These are phyloP conservation scores for Albula goreensis DNA, from an alignment of 2,113 vertebrate genomes.

Conservation along the genomic window DNA sequence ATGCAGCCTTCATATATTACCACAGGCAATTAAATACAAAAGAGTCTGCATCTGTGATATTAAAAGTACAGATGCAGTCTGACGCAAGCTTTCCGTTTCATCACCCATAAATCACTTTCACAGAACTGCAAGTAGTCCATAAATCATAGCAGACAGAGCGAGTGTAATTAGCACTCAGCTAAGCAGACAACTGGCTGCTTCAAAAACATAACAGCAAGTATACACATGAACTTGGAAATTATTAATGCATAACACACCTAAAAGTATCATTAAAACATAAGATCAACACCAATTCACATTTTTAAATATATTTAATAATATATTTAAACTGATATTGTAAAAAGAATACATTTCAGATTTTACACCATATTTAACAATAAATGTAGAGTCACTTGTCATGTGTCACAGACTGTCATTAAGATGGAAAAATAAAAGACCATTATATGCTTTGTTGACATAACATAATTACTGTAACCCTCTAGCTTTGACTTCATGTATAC, in stretches of 20 bases:
- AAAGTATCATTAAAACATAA: too few species aligned
- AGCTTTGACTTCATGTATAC: neutral
- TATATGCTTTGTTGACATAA: neutral
- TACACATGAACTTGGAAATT: neutral
- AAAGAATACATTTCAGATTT: neutral
- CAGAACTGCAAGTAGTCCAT: slow-evolving; percentile 61
- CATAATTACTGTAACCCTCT: neutral
- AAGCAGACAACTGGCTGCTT: slow-evolving; percentile 62
- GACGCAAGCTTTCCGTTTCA: slow-evolving; percentile 52
- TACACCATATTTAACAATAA: neutral
- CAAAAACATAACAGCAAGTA: neutral
- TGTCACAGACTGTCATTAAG: neutral
- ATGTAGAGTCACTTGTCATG: neutral
- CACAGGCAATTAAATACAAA: neutral
- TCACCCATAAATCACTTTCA: slow-evolving; percentile 75
- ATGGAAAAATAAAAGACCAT: neutral
- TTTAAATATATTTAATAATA: too few species aligned
- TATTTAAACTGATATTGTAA: too few species aligned
- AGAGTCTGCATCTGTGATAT: neutral
- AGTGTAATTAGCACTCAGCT: slow-evolving; percentile 78
- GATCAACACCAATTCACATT: too few species aligned
- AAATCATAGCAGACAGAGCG: slow-evolving; percentile 86
- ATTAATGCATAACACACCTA: neutral
- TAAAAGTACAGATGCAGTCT: slow-evolving; percentile 48
- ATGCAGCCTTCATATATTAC: neutral